phyloP scores from a whole-genome alignment of 1,140 invertebrate species.

The Zaprionus africanus region DNA sequence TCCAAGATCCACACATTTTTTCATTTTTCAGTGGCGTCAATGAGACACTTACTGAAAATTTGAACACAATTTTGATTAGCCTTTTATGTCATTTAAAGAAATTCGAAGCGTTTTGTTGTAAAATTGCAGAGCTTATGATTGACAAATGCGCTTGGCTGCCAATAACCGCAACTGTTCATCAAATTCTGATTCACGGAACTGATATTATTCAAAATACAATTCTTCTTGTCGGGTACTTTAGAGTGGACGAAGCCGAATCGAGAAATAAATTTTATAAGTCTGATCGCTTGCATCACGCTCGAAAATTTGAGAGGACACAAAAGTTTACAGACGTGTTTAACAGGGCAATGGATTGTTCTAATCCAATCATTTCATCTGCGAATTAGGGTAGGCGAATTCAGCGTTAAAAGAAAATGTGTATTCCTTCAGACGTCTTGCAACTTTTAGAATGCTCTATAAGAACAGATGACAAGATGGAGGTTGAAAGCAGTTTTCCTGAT shows the following conservation, averaged over 20 bases:
- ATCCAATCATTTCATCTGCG: background rate
- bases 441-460: too few species aligned
- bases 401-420: background rate
- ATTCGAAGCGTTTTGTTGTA: too few species aligned
- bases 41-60: background rate
- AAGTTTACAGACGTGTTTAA: background rate
- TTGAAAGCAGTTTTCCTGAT: too few species aligned
- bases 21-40: background rate
- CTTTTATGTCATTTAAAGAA: background rate
- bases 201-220: too few species aligned
- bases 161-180: background rate
- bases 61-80: background rate
- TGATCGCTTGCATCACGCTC: background rate
- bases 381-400: background rate
- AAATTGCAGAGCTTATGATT: background rate
- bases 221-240: background rate
- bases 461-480: too few species aligned
- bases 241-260: background rate
- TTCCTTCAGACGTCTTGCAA: too few species aligned
- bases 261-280: background rate
- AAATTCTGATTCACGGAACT: background rate
- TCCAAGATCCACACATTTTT: background rate
- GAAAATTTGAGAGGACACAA: background rate
- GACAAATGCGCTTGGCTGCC: background rate
- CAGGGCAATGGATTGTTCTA: background rate